Base-by-base conservation (phyloP, 2,113 vertebrate species). In the Atlantisia rogersi region DNA sequence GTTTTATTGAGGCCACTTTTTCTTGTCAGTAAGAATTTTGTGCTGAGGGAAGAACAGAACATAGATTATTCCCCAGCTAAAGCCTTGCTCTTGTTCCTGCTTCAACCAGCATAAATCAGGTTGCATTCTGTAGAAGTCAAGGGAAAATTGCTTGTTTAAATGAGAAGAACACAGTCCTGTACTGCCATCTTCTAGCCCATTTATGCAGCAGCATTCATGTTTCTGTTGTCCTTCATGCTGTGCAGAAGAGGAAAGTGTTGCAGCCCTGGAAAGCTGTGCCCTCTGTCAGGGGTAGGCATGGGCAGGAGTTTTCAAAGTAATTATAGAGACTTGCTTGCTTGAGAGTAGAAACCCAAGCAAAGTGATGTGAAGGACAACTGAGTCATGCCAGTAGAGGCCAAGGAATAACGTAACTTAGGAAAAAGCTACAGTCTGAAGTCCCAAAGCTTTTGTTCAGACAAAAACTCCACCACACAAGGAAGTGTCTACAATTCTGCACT, bases 391-490 rank as follows among this genome's bases (percentile, higher is more conserved):
- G 39, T 32, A 53, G 40, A 80, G 50, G n/a, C 71, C 81, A 94
- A 84, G 11, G 58, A 86, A 71, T 28, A 93, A 88, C 15, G 86
- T 69, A 92, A 82, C 26, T 40, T 63, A 56, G 0, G 11, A 44
- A 52, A 91, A 94, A 88, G 67, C 55, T 60, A 82, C 2, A 22
- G 88, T 80, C 82, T 63, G 70, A 82, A 86, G 64, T 68, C 44
- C 77, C 60, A 48, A 83, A 83, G 53, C 64, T 86, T 95, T 88
- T 84, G 42, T 77, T 88, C 32, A 82, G 73, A 39, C 28, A 93
- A 90, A 96, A 95, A 71, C 86, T 81, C 77, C 86, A 88, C 42
- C 84, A 80, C 75, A 29, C 37, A 81, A 58, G 53, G n/a, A 83
- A 94, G 29, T 16, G 39, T 19, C 77, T 81, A 68, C 89, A 94